Base-by-base conservation (phyloP, 2,888 invertebrate genomes). In the Cosmia pyralina region DNA sequence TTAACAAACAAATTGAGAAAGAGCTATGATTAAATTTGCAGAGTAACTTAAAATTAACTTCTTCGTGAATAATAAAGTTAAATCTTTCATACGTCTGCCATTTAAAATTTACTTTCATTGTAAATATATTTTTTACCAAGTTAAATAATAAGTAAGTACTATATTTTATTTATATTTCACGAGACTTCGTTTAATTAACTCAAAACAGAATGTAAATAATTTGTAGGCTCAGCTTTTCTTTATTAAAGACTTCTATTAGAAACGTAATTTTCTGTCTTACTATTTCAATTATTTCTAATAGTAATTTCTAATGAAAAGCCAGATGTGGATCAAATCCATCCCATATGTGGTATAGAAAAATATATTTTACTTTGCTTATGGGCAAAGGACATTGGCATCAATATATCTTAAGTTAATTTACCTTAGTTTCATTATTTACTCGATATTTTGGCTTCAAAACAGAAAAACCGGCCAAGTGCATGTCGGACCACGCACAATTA, bases 121-220 rank as follows among this genome's bases (percentile, higher is more conserved):
- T 52, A 65, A 71, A 60, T 28, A 58, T 50, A 50, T 67, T 41
- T 62, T 63, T 69, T 34, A 41, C 52, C 28, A 74, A 80, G 34
- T 68, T 28, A 44, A 75, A 67, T 58, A 67, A 46, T 19, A 28
- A 28, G 28, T 28, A 28, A 28, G 28, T 28, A 66, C 34, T 41
- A 41, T 75, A 65, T 73, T 81, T 63, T 63, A 65, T 63, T 77
- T 70, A 38, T n/a, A 52, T 74, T 74, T 64, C n/a, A 68, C 11
- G 15, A 76, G 22, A 70, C 55, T 79, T 64, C 58, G 11, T 81
- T 81, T 76, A 76, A 79, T 76, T 81, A 81, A 60, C 55, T 81
- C 10, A 55, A 69, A 52, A 64, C n/a, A 11, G 6, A 74, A 59
- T 48, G 19, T 22, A 60, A 81, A 68, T 67, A 67, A 70, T 67